Percentiles rank a stretch among this genome's conserved stretches.
phyloP scores from a whole-genome alignment of 2,797 vertebrate species.

The Characodon lateralis region DNA sequence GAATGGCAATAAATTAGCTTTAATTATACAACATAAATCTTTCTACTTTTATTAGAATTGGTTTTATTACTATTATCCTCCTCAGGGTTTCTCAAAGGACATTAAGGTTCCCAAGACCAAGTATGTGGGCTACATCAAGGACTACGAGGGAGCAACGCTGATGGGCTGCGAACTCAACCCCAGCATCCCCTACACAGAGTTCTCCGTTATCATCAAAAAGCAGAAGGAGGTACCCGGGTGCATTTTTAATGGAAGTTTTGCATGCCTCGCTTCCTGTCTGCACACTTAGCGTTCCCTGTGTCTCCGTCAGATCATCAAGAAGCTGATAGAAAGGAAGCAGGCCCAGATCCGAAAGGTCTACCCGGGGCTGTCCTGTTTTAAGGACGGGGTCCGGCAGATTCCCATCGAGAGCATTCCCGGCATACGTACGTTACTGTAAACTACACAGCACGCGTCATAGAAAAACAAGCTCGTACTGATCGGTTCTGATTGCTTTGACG shows the following conservation, averaged over 20 bases:
- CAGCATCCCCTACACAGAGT: slow-evolving; percentile 96
- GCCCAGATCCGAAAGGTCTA: slow-evolving; percentile 98
- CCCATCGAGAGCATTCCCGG: slow-evolving; percentile 99
- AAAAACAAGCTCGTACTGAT: background rate
- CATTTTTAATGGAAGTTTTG: background rate
- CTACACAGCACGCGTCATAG: background rate
- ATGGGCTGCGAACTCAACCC: slow-evolving; percentile 99
- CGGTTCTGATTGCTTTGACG: background rate
- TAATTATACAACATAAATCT: slow-evolving; percentile 1
- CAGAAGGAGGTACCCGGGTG: slow-evolving; percentile 91
- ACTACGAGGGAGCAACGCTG: slow-evolving; percentile 97
- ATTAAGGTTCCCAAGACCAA: slow-evolving; percentile 97
- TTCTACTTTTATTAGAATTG: background rate
- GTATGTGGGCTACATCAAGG: slow-evolving; percentile 98
- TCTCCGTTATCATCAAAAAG: slow-evolving; percentile 99
- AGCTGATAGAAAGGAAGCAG: slow-evolving; percentile 98
- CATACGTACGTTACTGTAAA: slow-evolving; percentile 87
- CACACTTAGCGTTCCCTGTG: slow-evolving; percentile 14
- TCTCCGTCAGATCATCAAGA: slow-evolving; percentile 93
- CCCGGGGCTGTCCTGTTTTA: slow-evolving; percentile 97
- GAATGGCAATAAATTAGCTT: background rate
- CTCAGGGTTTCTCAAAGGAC: slow-evolving; percentile 98
- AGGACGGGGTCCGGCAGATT: slow-evolving; percentile 97
- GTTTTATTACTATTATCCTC: background rate
- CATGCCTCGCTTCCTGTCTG: background rate